These are phyloP conservation scores for Lasiurus borealis DNA, from an alignment of 2,113 vertebrate species.

Conservation along the genomic window DNA sequence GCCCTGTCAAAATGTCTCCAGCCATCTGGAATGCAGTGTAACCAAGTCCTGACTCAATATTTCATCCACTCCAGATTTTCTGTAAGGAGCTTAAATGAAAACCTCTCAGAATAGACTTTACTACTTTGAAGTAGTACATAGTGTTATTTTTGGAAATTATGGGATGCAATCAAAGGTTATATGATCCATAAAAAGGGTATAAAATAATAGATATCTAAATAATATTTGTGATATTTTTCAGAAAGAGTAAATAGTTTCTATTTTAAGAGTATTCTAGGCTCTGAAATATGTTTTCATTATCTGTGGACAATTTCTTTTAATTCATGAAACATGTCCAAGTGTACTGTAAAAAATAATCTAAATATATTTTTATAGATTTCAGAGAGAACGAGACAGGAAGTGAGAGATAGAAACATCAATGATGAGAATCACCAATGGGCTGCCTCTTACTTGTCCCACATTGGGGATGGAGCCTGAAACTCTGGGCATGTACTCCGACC, in stretches of 20 bases:
- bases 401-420: too few relatives aligned
- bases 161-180: background rate
- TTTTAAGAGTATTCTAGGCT: background rate
- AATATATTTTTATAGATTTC: too few relatives aligned
- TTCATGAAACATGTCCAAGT: background rate
- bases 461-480: too few relatives aligned
- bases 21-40: slow-evolving; percentile 60
- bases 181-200: background rate
- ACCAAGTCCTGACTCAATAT: slow-evolving; percentile 28
- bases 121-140: background rate
- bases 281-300: slow-evolving; percentile 55
- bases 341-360: background rate
- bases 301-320: background rate
- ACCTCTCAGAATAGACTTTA: background rate
- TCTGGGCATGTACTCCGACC: too few relatives aligned
- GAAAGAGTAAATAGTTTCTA: background rate
- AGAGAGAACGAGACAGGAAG: too few relatives aligned
- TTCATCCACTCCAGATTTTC: background rate
- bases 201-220: slow-evolving; percentile 21
- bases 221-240: background rate
- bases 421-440: too few relatives aligned
- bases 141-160: slow-evolving; percentile 10
- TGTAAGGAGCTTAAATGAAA: slow-evolving; percentile 29
- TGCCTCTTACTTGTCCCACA: too few relatives aligned
- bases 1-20: slow-evolving; percentile 36